Conservation (phyloP, 2,797 vertebrate genomes). For the Oreortyx pictus region DNA sequence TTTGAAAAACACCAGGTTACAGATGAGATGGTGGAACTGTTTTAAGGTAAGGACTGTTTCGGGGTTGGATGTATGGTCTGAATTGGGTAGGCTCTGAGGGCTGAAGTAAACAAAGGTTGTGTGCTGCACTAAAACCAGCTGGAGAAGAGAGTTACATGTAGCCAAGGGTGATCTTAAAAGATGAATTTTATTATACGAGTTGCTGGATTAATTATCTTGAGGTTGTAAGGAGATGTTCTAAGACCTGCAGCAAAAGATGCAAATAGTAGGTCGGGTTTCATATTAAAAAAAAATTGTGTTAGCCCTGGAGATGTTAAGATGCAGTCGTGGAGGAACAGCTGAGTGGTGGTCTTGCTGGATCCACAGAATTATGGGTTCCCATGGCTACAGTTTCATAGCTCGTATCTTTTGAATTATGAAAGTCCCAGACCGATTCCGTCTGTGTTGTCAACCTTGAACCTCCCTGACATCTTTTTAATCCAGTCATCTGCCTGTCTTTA, state of each 20-base stretch:
- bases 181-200: background rate
- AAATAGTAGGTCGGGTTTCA: background rate
- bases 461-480: slow-evolving; percentile 71
- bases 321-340: background rate
- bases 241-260: background rate
- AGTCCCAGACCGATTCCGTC: slow-evolving; percentile 33
- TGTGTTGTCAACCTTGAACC: slow-evolving; percentile 67
- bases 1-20: background rate
- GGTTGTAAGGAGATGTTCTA: background rate
- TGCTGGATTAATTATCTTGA: background rate
- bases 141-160: background rate
- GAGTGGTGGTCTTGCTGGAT: slow-evolving; percentile 21
- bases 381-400: slow-evolving; percentile 57
- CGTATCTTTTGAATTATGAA: slow-evolving; percentile 56
- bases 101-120: background rate
- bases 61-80: background rate
- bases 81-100: background rate
- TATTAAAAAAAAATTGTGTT: background rate
- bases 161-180: background rate
- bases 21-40: background rate
- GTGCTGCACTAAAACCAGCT: background rate
- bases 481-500: slow-evolving; percentile 61
- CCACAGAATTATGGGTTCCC: slow-evolving; percentile 23
- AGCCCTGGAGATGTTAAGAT: background rate
- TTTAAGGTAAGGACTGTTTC: background rate